Base-by-base conservation (phyloP, 2,113 vertebrate genomes). In the Psittacus erithacus region DNA sequence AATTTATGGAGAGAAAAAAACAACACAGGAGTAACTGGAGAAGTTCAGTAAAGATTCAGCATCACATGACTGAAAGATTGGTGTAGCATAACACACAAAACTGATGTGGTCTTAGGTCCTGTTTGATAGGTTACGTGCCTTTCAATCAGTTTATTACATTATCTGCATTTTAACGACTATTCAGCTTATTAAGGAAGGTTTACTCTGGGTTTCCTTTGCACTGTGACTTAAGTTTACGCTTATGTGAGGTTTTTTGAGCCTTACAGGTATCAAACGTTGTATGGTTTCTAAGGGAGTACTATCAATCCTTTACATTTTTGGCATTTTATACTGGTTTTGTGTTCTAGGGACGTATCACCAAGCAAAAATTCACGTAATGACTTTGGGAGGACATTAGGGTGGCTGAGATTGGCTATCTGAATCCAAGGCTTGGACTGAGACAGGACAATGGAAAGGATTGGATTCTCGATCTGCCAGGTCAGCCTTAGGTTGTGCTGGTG, bases 221-320 rank as follows among this genome's bases (percentile, higher is more conserved):
- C 10, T 0, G 0, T 35, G 39, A 41, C 29, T 65, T 82, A 50
- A 63, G 13, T 33, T 70, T n/a, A 57, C 9, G 29, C 13, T 55
- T 43, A 52, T 0, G 0, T 33, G 9, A 1, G 10, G 2, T 25
- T 67, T 70, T 27, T 33, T 5, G 25, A 33, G 41, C 67, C 33
- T 44, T 39, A 43, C 1, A 70, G 19, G 1, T 64, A 60, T 1
- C 24, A 33, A 46, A 24, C 62, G 88, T 13, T 10, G 41, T 50
- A 62, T 35, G 10, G 12, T 38, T 79, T 35, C 49, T 81, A 62
- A 86, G 64, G 17, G 35, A 53, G 41, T 4, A 46, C 4, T 53
- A 52, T 38, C 41, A 71, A 73, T 53, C 10, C 19, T 46, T 91
- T 43, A 16, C 15, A 10, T 39, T 76, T 77, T 76, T 27, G 25